These are phyloP conservation scores for Allygus modestus DNA, from an alignment of 2,888 invertebrate genomes.

Conservation along the genomic window DNA sequence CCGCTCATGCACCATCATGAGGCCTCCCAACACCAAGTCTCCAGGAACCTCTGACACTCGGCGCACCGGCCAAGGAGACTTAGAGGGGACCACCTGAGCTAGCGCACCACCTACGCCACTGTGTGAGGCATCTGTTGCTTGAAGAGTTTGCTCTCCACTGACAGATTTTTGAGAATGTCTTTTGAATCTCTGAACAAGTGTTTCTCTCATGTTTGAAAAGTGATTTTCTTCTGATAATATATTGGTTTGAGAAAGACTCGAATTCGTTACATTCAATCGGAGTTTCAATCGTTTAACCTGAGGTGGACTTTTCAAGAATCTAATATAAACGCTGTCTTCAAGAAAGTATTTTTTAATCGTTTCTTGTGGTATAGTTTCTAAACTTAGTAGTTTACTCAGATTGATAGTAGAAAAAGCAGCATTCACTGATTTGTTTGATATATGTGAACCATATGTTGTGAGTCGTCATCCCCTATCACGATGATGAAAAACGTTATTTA, in stretches of 20 bases:
- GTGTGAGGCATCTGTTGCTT: not conserved
- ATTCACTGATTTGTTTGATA: too few relatives aligned
- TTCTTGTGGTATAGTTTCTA: too few relatives aligned
- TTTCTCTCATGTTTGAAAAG: not conserved
- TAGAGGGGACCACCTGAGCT: not conserved
- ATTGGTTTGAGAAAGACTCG: not conserved
- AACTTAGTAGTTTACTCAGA: too few relatives aligned
- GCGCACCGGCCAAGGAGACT: slow-evolving; percentile 85
- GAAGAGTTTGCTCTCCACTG: not conserved
- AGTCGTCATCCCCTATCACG: not conserved
- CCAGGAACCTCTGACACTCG: slow-evolving; percentile 93
- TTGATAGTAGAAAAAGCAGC: too few relatives aligned
- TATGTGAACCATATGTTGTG: too few relatives aligned
- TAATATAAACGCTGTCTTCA: too few relatives aligned
- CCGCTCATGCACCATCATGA: slow-evolving; percentile 97
- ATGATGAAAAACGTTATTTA: not conserved
- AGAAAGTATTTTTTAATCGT: too few relatives aligned
- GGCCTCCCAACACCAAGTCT: slow-evolving; percentile 91
- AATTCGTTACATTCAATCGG: not conserved
- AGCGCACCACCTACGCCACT: not conserved
- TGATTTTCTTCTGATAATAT: not conserved
- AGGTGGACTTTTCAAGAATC: too few relatives aligned
- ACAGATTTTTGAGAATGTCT: not conserved
- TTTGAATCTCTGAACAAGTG: not conserved
- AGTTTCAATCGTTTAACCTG: too few relatives aligned